Conservation (phyloP, 23 tunicate genomes). For the Oikopleura vanhoeffeni region DNA sequence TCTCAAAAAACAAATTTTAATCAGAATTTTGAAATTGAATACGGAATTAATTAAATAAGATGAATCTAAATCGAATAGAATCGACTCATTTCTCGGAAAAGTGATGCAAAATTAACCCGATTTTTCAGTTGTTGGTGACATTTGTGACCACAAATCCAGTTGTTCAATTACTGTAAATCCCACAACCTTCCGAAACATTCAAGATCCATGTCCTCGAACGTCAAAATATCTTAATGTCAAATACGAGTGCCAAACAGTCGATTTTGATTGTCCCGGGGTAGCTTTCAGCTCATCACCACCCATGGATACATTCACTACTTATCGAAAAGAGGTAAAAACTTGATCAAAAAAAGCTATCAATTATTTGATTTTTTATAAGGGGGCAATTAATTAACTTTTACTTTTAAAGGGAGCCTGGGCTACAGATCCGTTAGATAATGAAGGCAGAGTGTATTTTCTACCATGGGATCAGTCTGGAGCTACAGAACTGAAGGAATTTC, state of each 20-base stretch:
- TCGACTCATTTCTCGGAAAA: too few relatives aligned
- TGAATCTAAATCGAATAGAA: too few relatives aligned
- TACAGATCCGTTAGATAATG: neutral
- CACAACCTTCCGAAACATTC: neutral
- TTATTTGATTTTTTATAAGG: neutral
- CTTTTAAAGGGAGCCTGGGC: constrained; percentile 1
- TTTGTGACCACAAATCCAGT: neutral
- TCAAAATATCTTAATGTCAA: neutral
- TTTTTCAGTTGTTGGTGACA: neutral
- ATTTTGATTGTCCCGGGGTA: constrained; percentile 8
- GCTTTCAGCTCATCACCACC: neutral
- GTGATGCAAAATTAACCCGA: neutral
- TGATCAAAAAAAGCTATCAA: neutral
- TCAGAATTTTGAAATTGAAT: too few relatives aligned
- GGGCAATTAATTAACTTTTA: neutral
- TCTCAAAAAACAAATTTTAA: too few relatives aligned
- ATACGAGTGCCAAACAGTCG: constrained; percentile 6
- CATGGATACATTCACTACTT: neutral
- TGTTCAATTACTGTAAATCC: neutral
- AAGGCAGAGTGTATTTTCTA: neutral
- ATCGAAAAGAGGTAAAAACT: constrained; percentile 10
- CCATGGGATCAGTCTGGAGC: constrained; percentile 15
- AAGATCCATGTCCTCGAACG: neutral
- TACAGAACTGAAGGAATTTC: neutral
- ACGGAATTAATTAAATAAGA: too few relatives aligned